Conservation (phyloP, 1,140 invertebrate species). For the Hormaphis cornu region DNA sequence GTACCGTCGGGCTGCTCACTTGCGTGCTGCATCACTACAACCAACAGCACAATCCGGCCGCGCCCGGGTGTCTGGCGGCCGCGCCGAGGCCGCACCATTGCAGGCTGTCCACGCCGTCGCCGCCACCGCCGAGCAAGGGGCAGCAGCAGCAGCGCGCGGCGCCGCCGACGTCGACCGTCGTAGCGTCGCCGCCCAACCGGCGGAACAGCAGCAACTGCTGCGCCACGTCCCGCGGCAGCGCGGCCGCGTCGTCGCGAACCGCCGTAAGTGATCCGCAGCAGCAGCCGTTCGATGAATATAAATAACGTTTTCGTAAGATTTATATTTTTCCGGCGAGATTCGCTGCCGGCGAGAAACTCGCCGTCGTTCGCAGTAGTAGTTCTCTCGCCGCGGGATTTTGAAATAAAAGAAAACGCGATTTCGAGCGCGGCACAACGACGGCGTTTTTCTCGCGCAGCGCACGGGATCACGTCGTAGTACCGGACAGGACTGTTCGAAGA, state of each 20-base stretch:
- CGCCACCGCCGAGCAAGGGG: background rate
- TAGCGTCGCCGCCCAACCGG: background rate
- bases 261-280: background rate
- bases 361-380: too few relatives aligned
- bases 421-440: too few relatives aligned
- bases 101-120: slow-evolving; percentile 1
- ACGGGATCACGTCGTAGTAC: too few relatives aligned
- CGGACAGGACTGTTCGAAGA: too few relatives aligned
- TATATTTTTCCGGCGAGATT: too few relatives aligned
- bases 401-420: too few relatives aligned
- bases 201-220: background rate
- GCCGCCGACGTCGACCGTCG: background rate
- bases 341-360: too few relatives aligned
- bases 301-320: too few relatives aligned
- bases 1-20: slow-evolving; percentile 29
- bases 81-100: background rate
- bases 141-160: background rate
- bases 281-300: too few relatives aligned
- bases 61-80: background rate
- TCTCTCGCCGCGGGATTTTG: too few relatives aligned
- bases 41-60: slow-evolving; percentile 20
- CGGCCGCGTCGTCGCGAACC: slow-evolving; percentile 3
- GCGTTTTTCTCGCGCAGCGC: too few relatives aligned
- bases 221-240: background rate
- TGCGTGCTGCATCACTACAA: slow-evolving; percentile 29